Base-by-base conservation (phyloP, 2,113 vertebrate species). In the Raja brachyura region DNA sequence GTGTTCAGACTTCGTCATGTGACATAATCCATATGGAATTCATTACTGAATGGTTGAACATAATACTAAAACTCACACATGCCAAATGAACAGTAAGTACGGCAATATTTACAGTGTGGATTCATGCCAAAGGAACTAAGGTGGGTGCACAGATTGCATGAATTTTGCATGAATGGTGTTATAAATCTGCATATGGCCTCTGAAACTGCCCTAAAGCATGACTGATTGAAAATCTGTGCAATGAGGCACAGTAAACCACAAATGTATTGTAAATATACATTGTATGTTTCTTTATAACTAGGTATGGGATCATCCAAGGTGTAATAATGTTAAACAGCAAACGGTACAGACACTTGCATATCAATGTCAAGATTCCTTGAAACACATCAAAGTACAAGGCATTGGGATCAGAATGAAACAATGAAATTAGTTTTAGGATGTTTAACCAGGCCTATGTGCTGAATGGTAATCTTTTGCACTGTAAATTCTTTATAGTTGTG, bases 161-260 rank as follows among this genome's bases (percentile, higher is more conserved):
- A 92, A 92, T 74, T 74, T 73, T 92, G 90, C 90, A 92, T 92
- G 90, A 73, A 25, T 73, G 39, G 10, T 92, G 63, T 92, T 92
- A 48, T 92, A 73, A 92, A 92, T 10, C 70, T 92, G 39, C 48
- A 31, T 54, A 54, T 4, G 70, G 90, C 68, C 33, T 73, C 39
- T 54, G 68, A 74, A 68, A 54, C 13, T 92, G 90, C 33, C 90
- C 90, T 74, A 6, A 73, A 92, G 90, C 90, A 92, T 73, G 68
- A 92, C 28, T 18, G 18, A 33, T 54, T 73, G 66, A 92, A 92
- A 92, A 92, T 11, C 8, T 92, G 68, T 92, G 33, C 63, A 74
- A 92, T 92, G 68, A 74, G 20, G 68, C 68, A 92, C 31, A 74
- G 48, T 92, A 25, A 92, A 92, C 66, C 90, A 73, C 33, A 70